phyloP scores from a whole-genome alignment of 2,797 vertebrate genomes.

The Onychomys torridus region DNA sequence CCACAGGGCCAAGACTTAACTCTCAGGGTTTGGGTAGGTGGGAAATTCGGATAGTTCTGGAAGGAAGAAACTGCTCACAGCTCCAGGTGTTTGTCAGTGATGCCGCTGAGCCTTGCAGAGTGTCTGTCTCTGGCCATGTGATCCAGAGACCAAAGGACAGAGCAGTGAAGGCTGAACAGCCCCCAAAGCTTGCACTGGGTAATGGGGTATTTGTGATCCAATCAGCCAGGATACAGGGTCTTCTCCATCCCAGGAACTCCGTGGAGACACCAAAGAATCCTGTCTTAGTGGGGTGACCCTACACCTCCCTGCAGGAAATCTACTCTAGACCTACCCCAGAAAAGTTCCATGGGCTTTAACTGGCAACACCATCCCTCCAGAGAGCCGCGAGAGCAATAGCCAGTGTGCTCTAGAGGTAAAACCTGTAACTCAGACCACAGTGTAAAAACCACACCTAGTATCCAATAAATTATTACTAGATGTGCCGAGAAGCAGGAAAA shows the following conservation, averaged over 20 bases:
- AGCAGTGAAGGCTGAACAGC: neutral
- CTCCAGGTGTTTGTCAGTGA: neutral
- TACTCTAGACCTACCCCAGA: neutral
- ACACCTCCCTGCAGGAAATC: neutral
- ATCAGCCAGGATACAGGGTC: neutral
- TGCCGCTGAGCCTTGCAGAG: neutral
- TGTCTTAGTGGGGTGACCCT: rapidly evolving
- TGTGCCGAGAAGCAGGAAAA: neutral
- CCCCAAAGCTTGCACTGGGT: neutral
- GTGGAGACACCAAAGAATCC: neutral
- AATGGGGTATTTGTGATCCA: neutral
- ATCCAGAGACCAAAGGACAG: neutral
- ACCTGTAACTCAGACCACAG: neutral
- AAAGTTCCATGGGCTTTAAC: neutral
- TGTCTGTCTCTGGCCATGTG: rapidly evolving
- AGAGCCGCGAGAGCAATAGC: neutral
- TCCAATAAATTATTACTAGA: neutral
- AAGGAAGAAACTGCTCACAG: neutral
- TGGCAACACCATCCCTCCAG: neutral
- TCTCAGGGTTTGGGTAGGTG: neutral
- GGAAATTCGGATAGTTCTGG: neutral
- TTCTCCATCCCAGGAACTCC: neutral
- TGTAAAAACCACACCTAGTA: neutral
- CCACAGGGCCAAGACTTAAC: no score
- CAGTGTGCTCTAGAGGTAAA: neutral